Conservation (phyloP, 2,888 invertebrate genomes). For the Salpingus planirostris region DNA sequence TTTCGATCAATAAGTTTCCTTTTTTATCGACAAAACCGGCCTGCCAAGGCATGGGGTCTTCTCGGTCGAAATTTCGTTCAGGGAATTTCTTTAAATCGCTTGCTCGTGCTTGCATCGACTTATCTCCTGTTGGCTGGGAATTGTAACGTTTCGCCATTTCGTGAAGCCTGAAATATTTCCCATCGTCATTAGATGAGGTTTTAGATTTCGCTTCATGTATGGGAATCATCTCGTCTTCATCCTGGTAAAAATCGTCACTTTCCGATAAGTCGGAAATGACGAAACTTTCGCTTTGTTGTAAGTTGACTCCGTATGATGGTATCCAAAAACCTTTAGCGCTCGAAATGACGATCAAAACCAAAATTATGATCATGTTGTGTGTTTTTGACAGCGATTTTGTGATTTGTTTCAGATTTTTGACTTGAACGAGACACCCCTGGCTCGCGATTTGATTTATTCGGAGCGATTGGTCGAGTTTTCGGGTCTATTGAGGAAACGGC, state of each 20-base stretch:
- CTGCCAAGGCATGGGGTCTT: conserved; percentile 26
- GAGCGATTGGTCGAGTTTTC: too few relatives aligned
- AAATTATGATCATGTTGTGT: too few relatives aligned
- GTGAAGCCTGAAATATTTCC: conserved; percentile 15
- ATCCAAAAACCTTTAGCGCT: too few relatives aligned
- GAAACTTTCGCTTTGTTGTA: conserved; percentile 36
- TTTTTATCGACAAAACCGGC: conserved; percentile 25
- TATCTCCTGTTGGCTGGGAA: neutral
- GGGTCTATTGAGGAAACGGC: too few relatives aligned
- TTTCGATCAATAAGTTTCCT: conserved; percentile 8
- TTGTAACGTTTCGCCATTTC: conserved; percentile 9
- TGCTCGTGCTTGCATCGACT: conserved; percentile 11
- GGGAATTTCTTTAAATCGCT: conserved; percentile 5
- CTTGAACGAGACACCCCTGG: conserved; percentile 41
- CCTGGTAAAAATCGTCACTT: conserved; percentile 35
- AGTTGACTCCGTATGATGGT: conserved; percentile 34
- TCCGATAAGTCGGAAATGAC: conserved; percentile 34
- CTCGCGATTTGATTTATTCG: conserved; percentile 60
- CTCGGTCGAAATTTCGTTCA: conserved; percentile 25
- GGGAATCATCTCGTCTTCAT: conserved; percentile 32
- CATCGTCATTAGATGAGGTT: conserved; percentile 4
- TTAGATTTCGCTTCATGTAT: neutral
- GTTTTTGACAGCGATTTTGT: too few relatives aligned
- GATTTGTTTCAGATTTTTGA: conserved; percentile 1
- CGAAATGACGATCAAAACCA: too few relatives aligned